Evolutionary conservation across 2,888 invertebrate species (phyloP).

Genomic region (Eristalis pertinax): DNA sequence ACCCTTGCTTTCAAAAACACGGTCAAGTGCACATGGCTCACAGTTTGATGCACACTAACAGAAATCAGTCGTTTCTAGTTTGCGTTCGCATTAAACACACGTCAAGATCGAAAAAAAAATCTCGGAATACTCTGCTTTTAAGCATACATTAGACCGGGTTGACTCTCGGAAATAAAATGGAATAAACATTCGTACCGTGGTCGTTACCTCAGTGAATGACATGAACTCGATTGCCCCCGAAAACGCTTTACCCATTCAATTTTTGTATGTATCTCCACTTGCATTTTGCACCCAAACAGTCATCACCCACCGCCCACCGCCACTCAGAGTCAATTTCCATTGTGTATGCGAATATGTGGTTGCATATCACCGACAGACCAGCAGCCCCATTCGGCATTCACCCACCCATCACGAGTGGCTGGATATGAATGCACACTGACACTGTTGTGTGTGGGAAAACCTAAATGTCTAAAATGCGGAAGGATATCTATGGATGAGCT

Average conservation of each 20-base stretch:
- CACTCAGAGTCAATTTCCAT: conserved; percentile 46
- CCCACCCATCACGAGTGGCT: neutral
- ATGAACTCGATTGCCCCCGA: conserved; percentile 52
- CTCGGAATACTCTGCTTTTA: no score
- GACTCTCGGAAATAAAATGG: conserved; percentile 7
- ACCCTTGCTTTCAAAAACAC: no score
- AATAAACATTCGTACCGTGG: conserved; percentile 14
- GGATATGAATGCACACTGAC: neutral
- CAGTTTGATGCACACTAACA: no score
- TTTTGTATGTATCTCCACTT: no score
- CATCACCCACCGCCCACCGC: conserved; percentile 10
- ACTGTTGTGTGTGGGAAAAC: conserved; percentile 12
- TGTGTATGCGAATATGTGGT: conserved; percentile 47
- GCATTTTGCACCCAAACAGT: no score
- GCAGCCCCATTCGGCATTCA: neutral
- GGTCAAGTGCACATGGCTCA: no score
- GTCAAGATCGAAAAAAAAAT: no score
- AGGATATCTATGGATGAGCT: conserved; percentile 74
- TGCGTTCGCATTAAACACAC: no score
- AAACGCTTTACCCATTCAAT: conserved; percentile 15
- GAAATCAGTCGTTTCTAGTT: no score
- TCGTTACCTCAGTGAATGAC: conserved; percentile 25
- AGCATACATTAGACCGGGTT: no score
- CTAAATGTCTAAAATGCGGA: conserved; percentile 49
- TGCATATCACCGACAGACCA: conserved; percentile 15